phyloP scores from a whole-genome alignment of 2,888 invertebrate species.

The Osmoderma eremita region DNA sequence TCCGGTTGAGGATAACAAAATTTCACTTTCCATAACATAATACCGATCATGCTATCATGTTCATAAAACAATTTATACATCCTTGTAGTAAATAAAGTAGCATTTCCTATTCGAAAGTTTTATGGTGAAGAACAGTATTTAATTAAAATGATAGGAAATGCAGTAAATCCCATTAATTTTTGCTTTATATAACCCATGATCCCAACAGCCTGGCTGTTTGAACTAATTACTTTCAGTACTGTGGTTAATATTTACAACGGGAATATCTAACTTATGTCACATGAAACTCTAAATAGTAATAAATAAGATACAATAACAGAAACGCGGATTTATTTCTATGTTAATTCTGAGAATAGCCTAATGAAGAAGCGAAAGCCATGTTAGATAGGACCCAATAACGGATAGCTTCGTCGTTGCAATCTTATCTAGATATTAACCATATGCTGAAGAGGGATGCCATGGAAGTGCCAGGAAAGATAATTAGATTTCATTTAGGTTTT shows the following conservation, averaged over 20 bases:
- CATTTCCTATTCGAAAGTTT: constrained; percentile 15
- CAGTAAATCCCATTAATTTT: constrained; percentile 1
- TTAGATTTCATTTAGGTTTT: too few species aligned
- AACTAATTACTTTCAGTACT: constrained; percentile 24
- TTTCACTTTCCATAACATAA: constrained; percentile 1
- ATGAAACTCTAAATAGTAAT: neutral
- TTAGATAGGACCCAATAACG: too few species aligned
- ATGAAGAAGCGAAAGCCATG: neutral
- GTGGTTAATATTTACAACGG: constrained; percentile 21
- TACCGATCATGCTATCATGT: constrained; percentile 21
- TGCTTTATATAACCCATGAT: constrained; percentile 19
- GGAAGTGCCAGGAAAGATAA: too few species aligned
- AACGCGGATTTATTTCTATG: neutral
- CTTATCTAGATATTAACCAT: too few species aligned
- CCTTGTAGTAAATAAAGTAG: neutral
- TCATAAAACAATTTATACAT: neutral
- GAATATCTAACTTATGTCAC: neutral
- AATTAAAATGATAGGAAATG: constrained; percentile 2
- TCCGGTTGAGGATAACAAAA: neutral
- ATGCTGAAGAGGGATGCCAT: too few species aligned
- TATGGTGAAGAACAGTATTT: too few species aligned
- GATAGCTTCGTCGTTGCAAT: too few species aligned
- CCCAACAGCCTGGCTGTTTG: constrained; percentile 19
- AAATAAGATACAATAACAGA: neutral
- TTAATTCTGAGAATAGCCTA: neutral